Evolutionary conservation across 1,140 invertebrate species (phyloP).

Genomic region (Anastatus disparis): DNA sequence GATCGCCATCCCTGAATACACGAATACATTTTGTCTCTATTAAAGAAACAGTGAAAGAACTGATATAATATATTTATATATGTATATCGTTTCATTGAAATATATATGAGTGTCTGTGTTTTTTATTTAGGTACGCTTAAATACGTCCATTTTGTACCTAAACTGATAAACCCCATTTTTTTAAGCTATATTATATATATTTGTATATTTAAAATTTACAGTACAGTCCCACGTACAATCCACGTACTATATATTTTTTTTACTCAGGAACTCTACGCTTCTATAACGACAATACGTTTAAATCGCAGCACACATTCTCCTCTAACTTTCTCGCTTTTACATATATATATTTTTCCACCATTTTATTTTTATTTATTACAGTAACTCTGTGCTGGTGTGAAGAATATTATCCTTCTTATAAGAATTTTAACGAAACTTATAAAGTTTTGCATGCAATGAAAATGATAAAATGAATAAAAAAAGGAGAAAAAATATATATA

Average conservation of each 20-base stretch:
- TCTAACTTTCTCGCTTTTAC: background rate
- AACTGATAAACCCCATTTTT: slow-evolving; percentile 1
- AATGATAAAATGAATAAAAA: slow-evolving; percentile 4
- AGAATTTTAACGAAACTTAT: background rate
- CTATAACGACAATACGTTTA: background rate
- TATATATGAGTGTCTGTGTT: background rate
- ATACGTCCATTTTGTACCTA: background rate
- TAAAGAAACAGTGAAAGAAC: background rate
- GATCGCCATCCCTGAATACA: background rate
- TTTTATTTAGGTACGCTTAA: background rate
- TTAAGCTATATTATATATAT: slow-evolving; percentile 13
- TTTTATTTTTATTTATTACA: slow-evolving; percentile 20
- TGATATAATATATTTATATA: background rate
- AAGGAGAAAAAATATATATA: slow-evolving; percentile 5
- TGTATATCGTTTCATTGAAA: slow-evolving; percentile 7
- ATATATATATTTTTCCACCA: slow-evolving; percentile 10
- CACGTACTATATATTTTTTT: slow-evolving; percentile 12
- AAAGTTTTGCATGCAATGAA: background rate
- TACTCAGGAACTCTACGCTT: slow-evolving; percentile 29
- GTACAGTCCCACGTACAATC: slow-evolving; percentile 22
- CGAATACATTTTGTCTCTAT: background rate
- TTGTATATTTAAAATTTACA: slow-evolving; percentile 32
- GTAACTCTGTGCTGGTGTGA: slow-evolving; percentile 21
- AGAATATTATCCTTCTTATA: background rate
- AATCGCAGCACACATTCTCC: slow-evolving; percentile 8